Conservation (phyloP, 2,888 invertebrate species). For the Ennomos erosarius region DNA sequence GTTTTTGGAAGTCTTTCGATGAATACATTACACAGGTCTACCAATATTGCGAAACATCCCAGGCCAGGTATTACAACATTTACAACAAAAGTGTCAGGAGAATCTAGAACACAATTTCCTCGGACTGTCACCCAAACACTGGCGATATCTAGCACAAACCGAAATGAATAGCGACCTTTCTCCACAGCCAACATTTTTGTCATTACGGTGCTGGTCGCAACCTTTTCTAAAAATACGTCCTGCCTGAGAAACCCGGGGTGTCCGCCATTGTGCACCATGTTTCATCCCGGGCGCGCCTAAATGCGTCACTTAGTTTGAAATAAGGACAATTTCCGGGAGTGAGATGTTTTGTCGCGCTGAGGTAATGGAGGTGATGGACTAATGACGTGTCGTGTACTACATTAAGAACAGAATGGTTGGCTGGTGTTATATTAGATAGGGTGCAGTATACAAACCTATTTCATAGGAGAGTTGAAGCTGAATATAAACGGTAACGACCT, state of each 20-base stretch:
- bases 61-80: neutral
- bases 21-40: too few species aligned
- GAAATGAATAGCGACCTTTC: constrained; percentile 17
- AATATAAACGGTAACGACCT: too few species aligned
- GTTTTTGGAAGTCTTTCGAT: too few species aligned
- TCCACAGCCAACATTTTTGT: constrained; percentile 7
- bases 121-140: constrained; percentile 3
- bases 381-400: constrained; percentile 1
- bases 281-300: constrained; percentile 17
- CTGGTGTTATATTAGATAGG: too few species aligned
- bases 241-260: constrained; percentile 16
- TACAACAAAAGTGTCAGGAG: neutral
- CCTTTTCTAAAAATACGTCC: constrained; percentile 30
- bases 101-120: constrained; percentile 5
- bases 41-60: too few species aligned
- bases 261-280: constrained; percentile 20
- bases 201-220: constrained; percentile 7
- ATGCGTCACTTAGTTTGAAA: constrained; percentile 29
- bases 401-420: neutral
- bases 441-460: too few species aligned
- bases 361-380: constrained; percentile 10
- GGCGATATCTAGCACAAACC: constrained; percentile 8
- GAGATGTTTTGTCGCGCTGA: constrained; percentile 8
- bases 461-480: too few species aligned
- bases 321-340: constrained; percentile 22